phyloP scores from a whole-genome alignment of 2,888 invertebrate genomes.

The Anagyrus pseudococci region DNA sequence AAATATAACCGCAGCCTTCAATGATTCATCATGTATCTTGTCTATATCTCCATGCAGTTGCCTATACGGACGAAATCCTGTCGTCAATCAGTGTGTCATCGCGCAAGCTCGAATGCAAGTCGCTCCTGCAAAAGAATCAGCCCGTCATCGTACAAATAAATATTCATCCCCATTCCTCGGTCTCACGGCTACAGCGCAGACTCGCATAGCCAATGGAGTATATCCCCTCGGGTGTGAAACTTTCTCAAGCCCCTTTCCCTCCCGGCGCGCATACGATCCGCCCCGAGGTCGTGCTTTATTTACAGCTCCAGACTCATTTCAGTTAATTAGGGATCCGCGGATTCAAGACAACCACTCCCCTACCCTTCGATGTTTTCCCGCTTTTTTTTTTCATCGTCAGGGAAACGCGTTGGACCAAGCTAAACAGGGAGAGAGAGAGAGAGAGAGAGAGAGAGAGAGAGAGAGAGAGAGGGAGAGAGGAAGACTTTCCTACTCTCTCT shows the following conservation, averaged over 20 bases:
- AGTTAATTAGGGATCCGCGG: constrained; percentile 30
- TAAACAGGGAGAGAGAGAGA: constrained; percentile 9
- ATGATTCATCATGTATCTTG: too few species aligned
- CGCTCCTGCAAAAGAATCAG: too few species aligned
- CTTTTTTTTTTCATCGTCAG: constrained; percentile 32
- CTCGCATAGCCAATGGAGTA: too few species aligned
- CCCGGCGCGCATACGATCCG: constrained; percentile 25
- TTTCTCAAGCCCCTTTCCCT: not conserved
- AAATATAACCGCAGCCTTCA: too few species aligned
- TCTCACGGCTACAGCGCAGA: too few species aligned
- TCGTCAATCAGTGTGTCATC: too few species aligned
- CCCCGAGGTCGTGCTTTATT: constrained; percentile 20
- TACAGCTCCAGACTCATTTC: constrained; percentile 31
- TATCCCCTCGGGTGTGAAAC: not conserved
- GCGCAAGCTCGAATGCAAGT: too few species aligned
- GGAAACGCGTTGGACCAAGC: too few species aligned
- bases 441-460: constrained; percentile 15
- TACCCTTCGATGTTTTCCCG: constrained; percentile 26
- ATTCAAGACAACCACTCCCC: constrained; percentile 12
- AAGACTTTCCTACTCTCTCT: constrained; percentile 17
- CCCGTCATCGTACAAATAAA: too few species aligned
- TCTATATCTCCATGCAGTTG: too few species aligned
- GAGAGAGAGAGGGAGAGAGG: constrained; percentile 24
- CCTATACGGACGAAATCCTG: too few species aligned
- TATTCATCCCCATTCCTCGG: too few species aligned